A percentile compares a stretch with the other conserved stretches of the same genome.
phyloP scores from a whole-genome alignment of 2,113 vertebrate genomes.

The Aldabrachelys gigantea region DNA sequence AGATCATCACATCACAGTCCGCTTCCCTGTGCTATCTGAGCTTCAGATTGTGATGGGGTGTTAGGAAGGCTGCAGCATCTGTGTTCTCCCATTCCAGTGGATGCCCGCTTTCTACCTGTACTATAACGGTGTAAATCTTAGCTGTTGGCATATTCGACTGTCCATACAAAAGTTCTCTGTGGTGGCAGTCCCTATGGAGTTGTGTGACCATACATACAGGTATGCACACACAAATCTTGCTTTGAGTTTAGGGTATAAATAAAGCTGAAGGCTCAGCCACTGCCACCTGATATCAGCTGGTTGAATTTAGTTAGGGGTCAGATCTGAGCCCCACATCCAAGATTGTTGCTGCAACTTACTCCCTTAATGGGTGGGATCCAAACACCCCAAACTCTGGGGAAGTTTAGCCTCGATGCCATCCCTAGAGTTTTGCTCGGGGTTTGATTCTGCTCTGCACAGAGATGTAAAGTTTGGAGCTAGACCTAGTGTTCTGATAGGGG shows the following conservation, averaged over 20 bases:
- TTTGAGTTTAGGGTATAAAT: not conserved
- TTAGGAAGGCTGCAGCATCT: slow-evolving; percentile 22
- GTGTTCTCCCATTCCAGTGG: not conserved
- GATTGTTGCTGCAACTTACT: not conserved
- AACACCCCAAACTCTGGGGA: not conserved
- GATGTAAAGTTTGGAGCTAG: not conserved
- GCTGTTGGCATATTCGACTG: not conserved
- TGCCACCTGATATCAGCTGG: not conserved
- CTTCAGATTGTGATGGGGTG: not conserved
- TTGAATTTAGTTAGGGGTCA: not conserved
- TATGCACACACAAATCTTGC: not conserved
- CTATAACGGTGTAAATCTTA: not conserved
- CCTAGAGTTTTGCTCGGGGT: not conserved
- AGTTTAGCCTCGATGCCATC: not conserved
- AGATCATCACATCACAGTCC: slow-evolving; percentile 8
- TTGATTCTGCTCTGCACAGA: not conserved
- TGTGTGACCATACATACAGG: not conserved
- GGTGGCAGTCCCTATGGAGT: not conserved
- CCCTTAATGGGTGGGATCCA: not conserved
- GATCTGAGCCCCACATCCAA: not conserved
- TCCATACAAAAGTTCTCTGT: too few species aligned
- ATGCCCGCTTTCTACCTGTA: not conserved
- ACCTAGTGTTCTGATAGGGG: not conserved
- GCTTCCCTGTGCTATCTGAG: slow-evolving; percentile 26
- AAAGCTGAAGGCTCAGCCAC: not conserved